Conservation (phyloP, 1,140 invertebrate genomes). For the Lethocerus indicus region DNA sequence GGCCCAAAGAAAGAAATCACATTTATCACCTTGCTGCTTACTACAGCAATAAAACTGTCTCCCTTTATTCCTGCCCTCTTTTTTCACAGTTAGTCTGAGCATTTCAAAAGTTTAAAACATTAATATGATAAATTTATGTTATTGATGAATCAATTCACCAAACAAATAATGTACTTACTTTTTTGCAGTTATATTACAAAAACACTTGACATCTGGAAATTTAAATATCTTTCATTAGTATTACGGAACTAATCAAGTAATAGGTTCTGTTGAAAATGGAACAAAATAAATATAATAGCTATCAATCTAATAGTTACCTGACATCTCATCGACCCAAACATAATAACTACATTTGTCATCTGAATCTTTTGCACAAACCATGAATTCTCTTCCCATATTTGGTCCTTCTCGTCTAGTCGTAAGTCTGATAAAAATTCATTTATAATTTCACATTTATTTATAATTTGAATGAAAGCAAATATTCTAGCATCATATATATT, state of each 20-base stretch:
- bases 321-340: constrained; percentile 6
- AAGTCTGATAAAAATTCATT: constrained; percentile 28
- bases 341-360: constrained; percentile 47
- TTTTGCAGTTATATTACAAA: neutral
- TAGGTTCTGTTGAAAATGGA: neutral
- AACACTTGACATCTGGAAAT: too few species aligned
- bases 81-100: constrained; percentile 52
- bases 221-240: too few species aligned
- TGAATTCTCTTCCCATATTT: constrained; percentile 72
- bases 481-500: too few species aligned
- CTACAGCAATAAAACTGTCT: constrained; percentile 61
- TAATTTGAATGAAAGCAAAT: too few species aligned
- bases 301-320: constrained; percentile 9
- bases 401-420: constrained; percentile 67
- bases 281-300: neutral
- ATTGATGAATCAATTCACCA: neutral
- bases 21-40: constrained; percentile 39
- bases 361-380: constrained; percentile 50
- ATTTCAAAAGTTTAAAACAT: constrained; percentile 3
- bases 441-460: too few species aligned
- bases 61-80: constrained; percentile 74
- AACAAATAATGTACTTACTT: neutral
- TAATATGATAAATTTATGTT: neutral
- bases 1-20: constrained; percentile 39
- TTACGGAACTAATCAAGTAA: too few species aligned